These are phyloP conservation scores for Aphaenogaster rudis DNA, from an alignment of 1,140 invertebrate genomes.

Conservation along the genomic window DNA sequence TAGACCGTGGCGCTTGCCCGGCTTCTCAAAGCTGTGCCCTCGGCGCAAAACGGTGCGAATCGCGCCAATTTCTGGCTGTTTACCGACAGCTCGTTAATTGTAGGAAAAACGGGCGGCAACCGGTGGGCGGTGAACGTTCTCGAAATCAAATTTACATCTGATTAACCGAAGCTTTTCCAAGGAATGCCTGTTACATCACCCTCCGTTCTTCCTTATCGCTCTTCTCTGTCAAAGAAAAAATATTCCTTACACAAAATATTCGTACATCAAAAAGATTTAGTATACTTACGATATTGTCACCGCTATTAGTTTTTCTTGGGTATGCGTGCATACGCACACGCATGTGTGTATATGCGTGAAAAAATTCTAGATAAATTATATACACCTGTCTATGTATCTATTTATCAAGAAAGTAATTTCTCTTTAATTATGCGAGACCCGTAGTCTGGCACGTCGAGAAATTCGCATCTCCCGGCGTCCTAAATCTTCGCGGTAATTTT, in stretches of 20 bases:
- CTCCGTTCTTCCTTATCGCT: not conserved
- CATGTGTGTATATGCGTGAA: too few relatives aligned
- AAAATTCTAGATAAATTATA: slow-evolving; percentile 39
- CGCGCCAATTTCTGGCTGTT: slow-evolving; percentile 75
- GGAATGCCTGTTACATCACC: not conserved
- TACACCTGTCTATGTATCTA: not conserved
- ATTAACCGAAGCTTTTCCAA: slow-evolving; percentile 51
- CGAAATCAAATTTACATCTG: slow-evolving; percentile 70
- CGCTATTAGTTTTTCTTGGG: not conserved
- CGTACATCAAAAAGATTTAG: not conserved
- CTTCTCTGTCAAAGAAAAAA: not conserved
- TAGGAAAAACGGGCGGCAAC: slow-evolving; percentile 54
- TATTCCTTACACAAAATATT: not conserved
- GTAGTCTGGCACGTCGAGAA: slow-evolving; percentile 3
- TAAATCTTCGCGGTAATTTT: slow-evolving; percentile 38
- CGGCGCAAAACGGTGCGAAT: slow-evolving; percentile 76
- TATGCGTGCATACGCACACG: not conserved
- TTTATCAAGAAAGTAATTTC: slow-evolving; percentile 27
- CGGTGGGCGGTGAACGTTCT: slow-evolving; percentile 65
- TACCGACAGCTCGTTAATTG: slow-evolving; percentile 70
- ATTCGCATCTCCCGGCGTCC: slow-evolving; percentile 19
- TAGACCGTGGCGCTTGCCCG: slow-evolving; percentile 63
- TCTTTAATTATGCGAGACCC: slow-evolving; percentile 3
- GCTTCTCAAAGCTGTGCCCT: slow-evolving; percentile 61
- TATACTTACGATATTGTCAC: not conserved